phyloP scores from a whole-genome alignment of 2,797 vertebrate species.

The Liparis tanakae region DNA sequence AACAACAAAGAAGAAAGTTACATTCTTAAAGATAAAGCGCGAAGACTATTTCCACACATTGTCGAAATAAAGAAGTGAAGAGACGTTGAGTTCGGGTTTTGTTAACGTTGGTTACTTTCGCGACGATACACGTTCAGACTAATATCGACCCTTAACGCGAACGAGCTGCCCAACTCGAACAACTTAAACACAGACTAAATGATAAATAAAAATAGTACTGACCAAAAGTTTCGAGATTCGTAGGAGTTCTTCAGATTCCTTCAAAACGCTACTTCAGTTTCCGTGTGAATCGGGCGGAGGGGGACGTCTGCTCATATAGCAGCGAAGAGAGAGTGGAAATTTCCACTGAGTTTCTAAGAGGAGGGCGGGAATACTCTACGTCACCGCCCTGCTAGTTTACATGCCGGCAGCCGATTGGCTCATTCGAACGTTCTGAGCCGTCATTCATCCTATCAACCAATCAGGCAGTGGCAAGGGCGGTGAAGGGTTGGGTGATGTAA shows the following conservation, averaged over 20 bases:
- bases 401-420: slow-evolving; percentile 38
- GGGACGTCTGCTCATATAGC: background rate
- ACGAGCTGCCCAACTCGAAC: fast-evolving
- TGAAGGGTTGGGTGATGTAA: fast-evolving
- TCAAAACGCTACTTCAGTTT: background rate
- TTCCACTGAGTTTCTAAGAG: slow-evolving; percentile 68
- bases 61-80: background rate
- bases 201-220: background rate
- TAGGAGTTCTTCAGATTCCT: background rate
- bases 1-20: background rate
- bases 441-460: slow-evolving; percentile 33
- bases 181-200: fast-evolving
- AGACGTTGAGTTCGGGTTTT: background rate
- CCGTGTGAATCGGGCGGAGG: fast-evolving
- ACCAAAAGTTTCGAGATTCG: slow-evolving; percentile 28
- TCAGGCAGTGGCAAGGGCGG: background rate
- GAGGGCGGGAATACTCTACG: background rate
- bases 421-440: background rate
- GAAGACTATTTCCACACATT: background rate
- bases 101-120: background rate
- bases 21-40: background rate
- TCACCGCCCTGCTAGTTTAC: background rate
- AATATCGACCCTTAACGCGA: background rate
- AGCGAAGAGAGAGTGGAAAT: slow-evolving; percentile 68
- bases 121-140: slow-evolving; percentile 13